phyloP scores from a whole-genome alignment of 2,113 vertebrate genomes.

The Danionella cerebrum region DNA sequence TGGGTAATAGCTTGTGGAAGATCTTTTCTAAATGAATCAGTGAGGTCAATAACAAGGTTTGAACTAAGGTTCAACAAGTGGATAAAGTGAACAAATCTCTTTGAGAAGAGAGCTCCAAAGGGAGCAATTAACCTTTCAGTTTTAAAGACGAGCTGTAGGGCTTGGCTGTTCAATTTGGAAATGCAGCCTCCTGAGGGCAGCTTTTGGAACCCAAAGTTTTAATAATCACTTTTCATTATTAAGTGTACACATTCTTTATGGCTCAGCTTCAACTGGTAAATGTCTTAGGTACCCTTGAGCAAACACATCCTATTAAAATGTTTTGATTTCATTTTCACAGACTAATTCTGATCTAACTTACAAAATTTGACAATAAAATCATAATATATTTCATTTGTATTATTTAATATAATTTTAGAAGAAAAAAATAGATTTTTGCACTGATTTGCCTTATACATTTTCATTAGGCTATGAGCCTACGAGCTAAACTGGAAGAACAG shows the following conservation, averaged over 20 bases:
- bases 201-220: constrained; percentile 12
- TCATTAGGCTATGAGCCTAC: too few species aligned
- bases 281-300: constrained; percentile 1
- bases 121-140: constrained; percentile 20
- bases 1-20: neutral
- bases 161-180: constrained; percentile 11
- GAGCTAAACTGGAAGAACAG: too few species aligned
- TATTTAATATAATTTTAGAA: too few species aligned
- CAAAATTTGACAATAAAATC: too few species aligned
- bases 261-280: constrained; percentile 3
- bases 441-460: too few species aligned
- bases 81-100: constrained; percentile 15
- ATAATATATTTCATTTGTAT: too few species aligned
- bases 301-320: neutral
- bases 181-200: constrained; percentile 1
- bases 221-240: constrained; percentile 24
- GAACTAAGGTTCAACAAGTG: constrained; percentile 1
- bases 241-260: neutral
- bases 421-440: too few species aligned
- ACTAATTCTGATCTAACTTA: too few species aligned
- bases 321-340: neutral
- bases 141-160: constrained; percentile 20
- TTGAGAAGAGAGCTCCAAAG: constrained; percentile 15
- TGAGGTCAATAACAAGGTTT: neutral
- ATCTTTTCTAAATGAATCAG: neutral